Percentiles rank a stretch among this genome's conserved stretches.
These are phyloP conservation scores for Pseudanteris insignis DNA, from an alignment of 2,888 invertebrate genomes.

Conservation along the genomic window DNA sequence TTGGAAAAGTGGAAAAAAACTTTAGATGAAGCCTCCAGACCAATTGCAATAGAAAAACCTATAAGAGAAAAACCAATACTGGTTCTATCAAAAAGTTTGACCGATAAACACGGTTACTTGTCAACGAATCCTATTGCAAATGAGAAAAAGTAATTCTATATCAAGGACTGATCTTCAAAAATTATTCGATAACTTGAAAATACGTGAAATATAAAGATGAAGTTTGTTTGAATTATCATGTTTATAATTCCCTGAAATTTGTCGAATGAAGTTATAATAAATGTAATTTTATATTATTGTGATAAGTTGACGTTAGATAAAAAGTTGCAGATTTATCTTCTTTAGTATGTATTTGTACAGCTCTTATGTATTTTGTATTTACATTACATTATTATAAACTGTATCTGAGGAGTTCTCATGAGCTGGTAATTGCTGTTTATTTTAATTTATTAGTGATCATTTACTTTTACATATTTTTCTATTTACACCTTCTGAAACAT, in stretches of 20 bases:
- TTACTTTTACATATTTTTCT: no score
- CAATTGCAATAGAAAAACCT: slow-evolving; percentile 22
- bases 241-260: no score
- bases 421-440: no score
- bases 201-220: slow-evolving; percentile 9
- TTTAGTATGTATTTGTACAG: no score
- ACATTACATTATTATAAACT: no score
- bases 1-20: slow-evolving; percentile 35
- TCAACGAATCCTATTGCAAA: slow-evolving; percentile 18
- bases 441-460: no score
- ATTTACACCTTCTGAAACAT: no score
- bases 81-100: slow-evolving; percentile 31
- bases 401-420: no score
- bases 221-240: no score
- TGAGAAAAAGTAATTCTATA: slow-evolving; percentile 24
- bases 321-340: no score
- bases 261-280: not conserved
- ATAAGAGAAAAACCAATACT: slow-evolving; percentile 30
- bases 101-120: slow-evolving; percentile 27
- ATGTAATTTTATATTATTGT: not conserved
- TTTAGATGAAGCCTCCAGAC: slow-evolving; percentile 29
- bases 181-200: not conserved
- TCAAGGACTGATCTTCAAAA: not conserved
- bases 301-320: no score
- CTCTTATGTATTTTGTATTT: no score